A percentile compares a stretch with the other conserved stretches of the same genome.
Conservation (phyloP, 2,113 vertebrate genomes). For the Silurus meridionalis region DNA sequence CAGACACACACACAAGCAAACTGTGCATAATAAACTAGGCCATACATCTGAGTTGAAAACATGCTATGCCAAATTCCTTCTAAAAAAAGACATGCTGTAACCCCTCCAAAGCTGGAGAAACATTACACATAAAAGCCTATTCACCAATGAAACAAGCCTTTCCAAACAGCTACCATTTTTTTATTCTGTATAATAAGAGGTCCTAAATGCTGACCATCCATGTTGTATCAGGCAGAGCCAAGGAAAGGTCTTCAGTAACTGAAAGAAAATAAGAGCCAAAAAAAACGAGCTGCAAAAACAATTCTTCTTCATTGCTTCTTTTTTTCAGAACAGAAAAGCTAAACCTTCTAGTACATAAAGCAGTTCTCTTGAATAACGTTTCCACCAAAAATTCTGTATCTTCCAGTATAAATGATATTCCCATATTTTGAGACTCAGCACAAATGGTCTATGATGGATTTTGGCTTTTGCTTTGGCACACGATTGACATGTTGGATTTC, state of each 20-base stretch:
- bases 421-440: background rate
- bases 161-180: background rate
- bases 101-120: background rate
- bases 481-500: too few species aligned
- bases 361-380: background rate
- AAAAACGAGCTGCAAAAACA: conserved; percentile 16
- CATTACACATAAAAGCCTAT: conserved; percentile 1
- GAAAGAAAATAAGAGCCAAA: background rate
- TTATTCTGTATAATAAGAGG: conserved; percentile 1
- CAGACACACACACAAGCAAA: conserved; percentile 32
- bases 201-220: conserved; percentile 22
- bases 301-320: background rate
- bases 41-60: background rate
- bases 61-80: background rate
- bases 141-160: background rate
- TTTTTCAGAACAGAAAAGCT: background rate
- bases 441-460: background rate
- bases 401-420: background rate
- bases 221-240: conserved; percentile 12
- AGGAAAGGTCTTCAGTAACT: background rate
- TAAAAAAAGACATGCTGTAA: conserved; percentile 5
- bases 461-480: background rate
- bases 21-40: conserved; percentile 43
- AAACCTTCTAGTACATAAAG: background rate
- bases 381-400: background rate